Conservation (phyloP, 2,888 invertebrate genomes). For the Aporophyla nigra region DNA sequence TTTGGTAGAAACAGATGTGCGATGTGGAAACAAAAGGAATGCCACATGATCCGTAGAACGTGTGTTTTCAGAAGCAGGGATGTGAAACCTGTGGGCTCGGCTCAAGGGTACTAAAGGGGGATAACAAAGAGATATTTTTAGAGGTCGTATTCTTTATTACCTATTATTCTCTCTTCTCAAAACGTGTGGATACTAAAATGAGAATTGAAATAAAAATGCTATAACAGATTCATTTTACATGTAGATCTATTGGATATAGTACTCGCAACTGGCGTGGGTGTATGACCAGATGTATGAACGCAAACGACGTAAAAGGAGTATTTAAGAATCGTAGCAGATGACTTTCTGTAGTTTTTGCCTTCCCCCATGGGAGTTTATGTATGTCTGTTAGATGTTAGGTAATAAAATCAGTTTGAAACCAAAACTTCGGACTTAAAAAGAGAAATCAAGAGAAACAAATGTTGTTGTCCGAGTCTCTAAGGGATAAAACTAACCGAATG, state of each 20-base stretch:
- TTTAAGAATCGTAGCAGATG: too few species aligned
- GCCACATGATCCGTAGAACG: neutral
- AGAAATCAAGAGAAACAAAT: neutral
- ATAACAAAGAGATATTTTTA: constrained; percentile 58
- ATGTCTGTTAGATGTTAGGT: neutral
- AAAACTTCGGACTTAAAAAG: neutral
- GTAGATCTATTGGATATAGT: neutral
- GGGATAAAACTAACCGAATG: constrained; percentile 17
- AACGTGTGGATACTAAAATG: constrained; percentile 36
- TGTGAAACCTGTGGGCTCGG: constrained; percentile 4
- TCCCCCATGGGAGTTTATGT: too few species aligned
- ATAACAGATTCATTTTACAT: constrained; percentile 11
- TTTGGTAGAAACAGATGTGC: constrained; percentile 3
- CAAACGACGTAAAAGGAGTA: too few species aligned
- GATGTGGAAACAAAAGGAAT: constrained; percentile 16
- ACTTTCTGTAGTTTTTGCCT: too few species aligned
- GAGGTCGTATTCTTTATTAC: constrained; percentile 52
- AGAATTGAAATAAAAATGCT: constrained; percentile 52
- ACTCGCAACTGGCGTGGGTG: too few species aligned
- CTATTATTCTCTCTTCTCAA: constrained; percentile 47
- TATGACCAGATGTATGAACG: too few species aligned
- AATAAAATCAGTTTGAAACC: constrained; percentile 9
- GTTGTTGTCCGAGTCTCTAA: neutral
- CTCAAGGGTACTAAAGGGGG: constrained; percentile 28
- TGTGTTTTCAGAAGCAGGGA: constrained; percentile 17